Evolutionary conservation across 2,888 invertebrate species (phyloP), one percentile per base, ranked within the genome.

Genomic region (Ophioninae sp.): DNA sequence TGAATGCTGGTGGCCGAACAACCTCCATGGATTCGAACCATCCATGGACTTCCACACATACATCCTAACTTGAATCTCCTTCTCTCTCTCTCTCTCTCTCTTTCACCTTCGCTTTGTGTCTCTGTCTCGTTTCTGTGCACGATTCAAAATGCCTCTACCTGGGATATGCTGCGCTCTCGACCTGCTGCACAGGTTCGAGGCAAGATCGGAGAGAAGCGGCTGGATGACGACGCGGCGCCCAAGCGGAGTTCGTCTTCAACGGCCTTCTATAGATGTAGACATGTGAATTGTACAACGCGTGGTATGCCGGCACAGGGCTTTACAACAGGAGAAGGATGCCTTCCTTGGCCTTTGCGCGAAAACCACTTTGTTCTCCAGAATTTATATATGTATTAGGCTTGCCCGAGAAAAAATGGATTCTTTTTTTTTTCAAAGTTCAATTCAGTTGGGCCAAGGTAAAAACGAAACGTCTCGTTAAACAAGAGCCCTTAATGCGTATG

Each of bases 311-410:
- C 78, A 59, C 72, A 76, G 37, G 70, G 50, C 70, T 67, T 21
- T 70, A 64, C 61, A 78, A 82, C 79, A 64, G 83, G 83, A 75
- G 85, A 80, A 78, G 84, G 85, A 84, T 80, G 80, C 84, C 81
- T 77, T 79, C 81, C 79, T 78, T 85, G 85, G 85, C 85, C 85
- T 85, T 85, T 85, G 78, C 83, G 76, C 83, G 79, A 84, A 84
- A 84, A 76, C 79, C 73, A 81, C 79, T 81, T 76, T 61, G 69
- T 70, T 65, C 39, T 62, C 56, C 73, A 67, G n/a, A n/a, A n/a
- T 62, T 17, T 30, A 30, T 64, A 61, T 30, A 61, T 23, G 65
- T 41, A 39, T n/a, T n/a, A n/a, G n/a, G n/a, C n/a, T n/a, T n/a
- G n/a, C n/a, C n/a, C n/a, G n/a, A n/a, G n/a, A n/a, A n/a, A n/a